phyloP scores from a whole-genome alignment of 1,140 invertebrate genomes.

The Diprion similis region DNA sequence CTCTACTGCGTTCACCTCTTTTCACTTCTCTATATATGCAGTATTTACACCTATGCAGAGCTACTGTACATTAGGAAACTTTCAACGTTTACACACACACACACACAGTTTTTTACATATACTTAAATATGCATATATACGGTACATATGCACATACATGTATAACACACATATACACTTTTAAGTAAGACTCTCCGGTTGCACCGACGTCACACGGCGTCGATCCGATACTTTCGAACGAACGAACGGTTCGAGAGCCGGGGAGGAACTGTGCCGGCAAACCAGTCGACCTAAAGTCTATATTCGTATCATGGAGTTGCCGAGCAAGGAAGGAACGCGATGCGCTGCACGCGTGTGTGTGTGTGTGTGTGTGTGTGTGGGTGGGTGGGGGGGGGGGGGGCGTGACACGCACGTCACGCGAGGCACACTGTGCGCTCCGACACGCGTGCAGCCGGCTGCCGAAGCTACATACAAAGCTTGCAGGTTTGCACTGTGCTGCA shows the following conservation, averaged over 20 bases:
- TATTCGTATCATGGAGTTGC: slow-evolving; percentile 34
- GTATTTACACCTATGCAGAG: too few species aligned
- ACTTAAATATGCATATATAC: too few species aligned
- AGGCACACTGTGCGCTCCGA: not conserved
- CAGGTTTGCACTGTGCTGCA: too few species aligned
- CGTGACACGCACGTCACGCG: slow-evolving; percentile 13
- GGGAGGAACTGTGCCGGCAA: slow-evolving; percentile 40
- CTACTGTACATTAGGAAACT: too few species aligned
- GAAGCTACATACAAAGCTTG: too few species aligned
- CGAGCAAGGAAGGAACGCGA: not conserved
- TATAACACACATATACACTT: not conserved
- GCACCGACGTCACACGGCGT: not conserved
- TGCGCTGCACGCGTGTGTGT: slow-evolving; percentile 10
- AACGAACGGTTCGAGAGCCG: slow-evolving; percentile 10
- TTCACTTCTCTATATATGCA: too few species aligned
- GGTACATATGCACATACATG: too few species aligned
- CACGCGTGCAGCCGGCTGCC: not conserved
- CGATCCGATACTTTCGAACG: not conserved
- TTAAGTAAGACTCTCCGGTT: not conserved
- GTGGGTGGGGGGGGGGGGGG: slow-evolving; percentile 28
- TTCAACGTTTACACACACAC: too few species aligned
- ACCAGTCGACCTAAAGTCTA: slow-evolving; percentile 39
- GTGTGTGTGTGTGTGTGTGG: slow-evolving; percentile 3
- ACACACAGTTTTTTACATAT: too few species aligned
- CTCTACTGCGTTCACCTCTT: too few species aligned